These are phyloP conservation scores for Protophormia terraenovae DNA, from an alignment of 2,888 invertebrate species.

Conservation along the genomic window DNA sequence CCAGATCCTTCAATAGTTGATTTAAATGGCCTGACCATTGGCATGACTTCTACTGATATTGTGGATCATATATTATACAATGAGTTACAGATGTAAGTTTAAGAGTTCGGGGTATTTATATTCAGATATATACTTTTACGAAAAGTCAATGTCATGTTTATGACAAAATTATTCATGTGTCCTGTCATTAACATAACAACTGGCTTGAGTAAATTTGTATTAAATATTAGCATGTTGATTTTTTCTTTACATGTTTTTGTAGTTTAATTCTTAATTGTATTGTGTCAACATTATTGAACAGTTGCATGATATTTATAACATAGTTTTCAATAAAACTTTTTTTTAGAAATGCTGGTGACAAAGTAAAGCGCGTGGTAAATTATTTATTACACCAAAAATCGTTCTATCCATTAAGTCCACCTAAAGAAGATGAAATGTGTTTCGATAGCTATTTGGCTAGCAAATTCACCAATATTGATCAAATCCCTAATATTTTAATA, in stretches of 20 bases:
- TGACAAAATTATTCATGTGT: neutral
- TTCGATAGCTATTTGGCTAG: conserved; percentile 88
- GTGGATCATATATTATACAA: conserved; percentile 91
- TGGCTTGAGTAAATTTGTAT: neutral
- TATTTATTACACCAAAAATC: conserved; percentile 90
- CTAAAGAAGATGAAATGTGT: conserved; percentile 84
- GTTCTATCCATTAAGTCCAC: conserved; percentile 92
- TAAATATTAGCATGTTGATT: too few relatives aligned
- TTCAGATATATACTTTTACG: neutral
- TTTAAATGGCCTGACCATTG: conserved; percentile 89
- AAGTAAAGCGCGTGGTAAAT: conserved; percentile 88
- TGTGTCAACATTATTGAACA: neutral
- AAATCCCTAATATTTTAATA: conserved; percentile 90
- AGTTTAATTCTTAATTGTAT: too few relatives aligned
- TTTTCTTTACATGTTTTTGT: neutral
- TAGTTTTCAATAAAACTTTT: neutral
- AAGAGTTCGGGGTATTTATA: neutral
- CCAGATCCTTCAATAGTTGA: conserved; percentile 92
- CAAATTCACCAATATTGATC: conserved; percentile 86
- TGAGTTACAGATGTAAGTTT: conserved; percentile 87
- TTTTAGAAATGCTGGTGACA: conserved; percentile 83
- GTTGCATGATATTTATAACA: neutral
- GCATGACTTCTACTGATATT: conserved; percentile 91
- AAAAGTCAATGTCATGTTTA: neutral
- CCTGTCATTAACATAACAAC: neutral